These are phyloP conservation scores for Dasyurus viverrinus DNA, from an alignment of 2,113 vertebrate genomes.

Conservation along the genomic window DNA sequence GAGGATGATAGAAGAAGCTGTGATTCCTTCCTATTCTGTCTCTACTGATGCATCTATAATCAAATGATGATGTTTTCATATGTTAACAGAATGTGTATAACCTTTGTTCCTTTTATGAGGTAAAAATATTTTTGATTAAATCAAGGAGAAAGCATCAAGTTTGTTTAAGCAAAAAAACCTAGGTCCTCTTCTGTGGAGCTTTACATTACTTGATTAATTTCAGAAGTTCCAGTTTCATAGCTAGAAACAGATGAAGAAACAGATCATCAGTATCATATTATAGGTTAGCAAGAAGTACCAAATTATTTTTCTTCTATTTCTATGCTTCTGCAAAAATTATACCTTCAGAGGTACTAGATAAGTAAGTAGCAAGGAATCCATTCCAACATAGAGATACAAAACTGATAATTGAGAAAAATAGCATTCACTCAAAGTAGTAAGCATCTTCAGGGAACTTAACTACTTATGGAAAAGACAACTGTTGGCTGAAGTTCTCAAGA, in stretches of 20 bases:
- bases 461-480: background rate
- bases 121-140: background rate
- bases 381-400: background rate
- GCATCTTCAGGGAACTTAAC: background rate
- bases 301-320: background rate
- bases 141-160: background rate
- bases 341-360: background rate
- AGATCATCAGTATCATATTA: background rate
- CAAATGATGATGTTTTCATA: background rate
- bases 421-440: background rate
- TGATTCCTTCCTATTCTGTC: background rate
- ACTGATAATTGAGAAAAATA: too few relatives aligned
- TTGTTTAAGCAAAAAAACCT: background rate
- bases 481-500: background rate
- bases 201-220: background rate
- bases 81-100: background rate
- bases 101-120: background rate
- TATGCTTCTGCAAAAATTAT: background rate
- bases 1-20: background rate
- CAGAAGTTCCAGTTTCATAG: background rate
- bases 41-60: background rate
- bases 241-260: background rate
- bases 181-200: background rate
- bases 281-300: background rate
- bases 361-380: background rate